Base-by-base conservation (phyloP, 2,888 invertebrate genomes). In the Branchinecta sandiegonensis region DNA sequence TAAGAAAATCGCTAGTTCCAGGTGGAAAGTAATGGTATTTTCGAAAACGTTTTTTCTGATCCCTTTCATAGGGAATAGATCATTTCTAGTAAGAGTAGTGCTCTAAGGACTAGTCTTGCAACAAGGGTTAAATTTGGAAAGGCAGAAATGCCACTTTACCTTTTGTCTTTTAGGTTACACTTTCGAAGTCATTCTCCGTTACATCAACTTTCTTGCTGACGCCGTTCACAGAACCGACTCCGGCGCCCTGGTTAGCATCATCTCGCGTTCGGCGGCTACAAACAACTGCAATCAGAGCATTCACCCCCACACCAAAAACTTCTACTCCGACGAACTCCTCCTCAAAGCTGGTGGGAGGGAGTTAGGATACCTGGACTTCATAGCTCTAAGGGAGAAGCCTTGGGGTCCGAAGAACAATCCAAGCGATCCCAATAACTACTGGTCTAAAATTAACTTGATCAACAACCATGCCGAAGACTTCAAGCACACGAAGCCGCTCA, bases 131-230 rank as follows among this genome's bases (percentile, higher is more conserved):
- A 56, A 10, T 23, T n/a, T n/a, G 8, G 10, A 56, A 9, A 17
- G 11, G 10, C 63, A 56, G 2, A 17, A 56, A 56, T 17, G 23
- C n/a, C 8, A 17, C 8, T 11, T 17, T n/a, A 17, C 63, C n/a
- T 9, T 17, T 56, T 56, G 11, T 10, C 23, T 56, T 56, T 10
- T 10, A 56, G 10, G 63, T 9, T 56, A 56, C 23, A 56, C 63
- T 56, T 56, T 56, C 9, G 63, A 56, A 56, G 63, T 56, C 63
- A 11, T 56, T 56, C 63, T 56, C n/a, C n/a, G 63, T 1, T 10
- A 56, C 63, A 56, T 56, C 63, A 56, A 56, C n/a, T 10, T 6
- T n/a, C 63, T 56, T 56, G 63, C 63, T 56, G 63, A 56, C 9
- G 11, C 63, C 9, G 23, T 56, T 56, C 63, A 56, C 63, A 8